Evolutionary conservation across 2,888 invertebrate genomes (phyloP).

Genomic region (Pimpla rufipes): DNA sequence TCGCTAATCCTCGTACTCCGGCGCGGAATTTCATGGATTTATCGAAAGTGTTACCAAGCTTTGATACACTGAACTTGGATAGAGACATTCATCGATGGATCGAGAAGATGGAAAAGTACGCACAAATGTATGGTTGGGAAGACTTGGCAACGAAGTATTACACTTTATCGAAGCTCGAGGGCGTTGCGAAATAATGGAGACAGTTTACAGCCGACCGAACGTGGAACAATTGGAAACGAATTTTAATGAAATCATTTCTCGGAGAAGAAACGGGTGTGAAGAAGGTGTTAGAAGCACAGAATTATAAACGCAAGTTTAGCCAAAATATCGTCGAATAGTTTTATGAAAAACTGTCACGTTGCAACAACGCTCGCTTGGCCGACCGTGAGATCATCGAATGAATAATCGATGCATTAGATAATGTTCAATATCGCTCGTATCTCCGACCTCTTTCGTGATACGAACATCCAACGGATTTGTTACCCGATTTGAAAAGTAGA

Average conservation of each 20-base stretch:
- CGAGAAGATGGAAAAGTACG: neutral
- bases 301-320: conserved; percentile 1
- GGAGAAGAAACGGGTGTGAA: conserved; percentile 7
- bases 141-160: conserved; percentile 6
- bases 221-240: neutral
- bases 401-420: conserved; percentile 66
- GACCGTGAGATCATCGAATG: conserved; percentile 68
- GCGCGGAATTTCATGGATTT: conserved; percentile 6
- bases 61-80: neutral
- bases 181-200: conserved; percentile 72
- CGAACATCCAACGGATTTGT: conserved; percentile 53
- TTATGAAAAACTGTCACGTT: conserved; percentile 32
- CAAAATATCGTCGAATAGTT: conserved; percentile 8
- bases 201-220: conserved; percentile 54
- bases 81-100: conserved; percentile 5
- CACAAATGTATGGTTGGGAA: conserved; percentile 8
- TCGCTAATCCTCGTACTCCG: neutral
- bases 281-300: conserved; percentile 55
- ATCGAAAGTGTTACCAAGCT: conserved; percentile 1
- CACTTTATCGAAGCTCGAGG: conserved; percentile 25
- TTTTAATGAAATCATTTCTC: conserved; percentile 3
- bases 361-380: conserved; percentile 69
- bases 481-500: conserved; percentile 68
- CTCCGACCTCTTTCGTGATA: conserved; percentile 69
- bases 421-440: conserved; percentile 63